Conservation (phyloP, 2,113 vertebrate genomes). For the Oncorhynchus tshawytscha region DNA sequence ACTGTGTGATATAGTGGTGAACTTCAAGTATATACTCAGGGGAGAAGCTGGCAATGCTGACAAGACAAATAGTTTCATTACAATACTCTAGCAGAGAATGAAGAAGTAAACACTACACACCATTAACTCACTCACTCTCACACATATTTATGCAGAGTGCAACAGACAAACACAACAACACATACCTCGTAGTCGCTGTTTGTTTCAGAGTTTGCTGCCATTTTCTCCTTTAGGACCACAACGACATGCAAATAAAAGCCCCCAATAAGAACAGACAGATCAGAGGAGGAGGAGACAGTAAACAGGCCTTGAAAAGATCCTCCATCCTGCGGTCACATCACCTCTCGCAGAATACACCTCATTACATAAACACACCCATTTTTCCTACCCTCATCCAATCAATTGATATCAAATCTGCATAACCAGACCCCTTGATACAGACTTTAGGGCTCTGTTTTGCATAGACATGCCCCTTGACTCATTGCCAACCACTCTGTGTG, state of each 20-base stretch:
- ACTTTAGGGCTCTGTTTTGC: neutral
- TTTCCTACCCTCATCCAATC: slow-evolving; percentile 30
- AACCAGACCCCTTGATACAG: neutral
- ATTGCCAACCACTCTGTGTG: slow-evolving; percentile 16
- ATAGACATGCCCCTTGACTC: slow-evolving; percentile 39
- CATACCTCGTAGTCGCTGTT: slow-evolving; percentile 66
- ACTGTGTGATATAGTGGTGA: neutral
- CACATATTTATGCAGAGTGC: neutral
- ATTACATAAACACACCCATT: slow-evolving; percentile 50
- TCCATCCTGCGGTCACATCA: slow-evolving; percentile 32
- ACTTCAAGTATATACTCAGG: neutral
- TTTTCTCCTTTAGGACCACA: slow-evolving; percentile 35
- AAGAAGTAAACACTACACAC: neutral
- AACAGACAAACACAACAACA: slow-evolving; percentile 19
- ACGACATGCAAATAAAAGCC: neutral
- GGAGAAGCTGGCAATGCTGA: neutral
- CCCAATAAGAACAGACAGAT: slow-evolving; percentile 6
- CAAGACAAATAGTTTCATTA: too few relatives aligned
- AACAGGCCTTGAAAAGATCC: slow-evolving; percentile 29
- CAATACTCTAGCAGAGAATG: neutral
- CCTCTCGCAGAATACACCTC: slow-evolving; percentile 19
- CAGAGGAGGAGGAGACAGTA: slow-evolving; percentile 5
- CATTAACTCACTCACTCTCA: neutral
- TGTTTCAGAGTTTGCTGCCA: slow-evolving; percentile 60
- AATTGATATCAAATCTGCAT: slow-evolving; percentile 11